Evolutionary conservation across 2,797 vertebrate genomes (phyloP), one percentile per base, ranked within the genome.

Genomic region (Sebastes minor): DNA sequence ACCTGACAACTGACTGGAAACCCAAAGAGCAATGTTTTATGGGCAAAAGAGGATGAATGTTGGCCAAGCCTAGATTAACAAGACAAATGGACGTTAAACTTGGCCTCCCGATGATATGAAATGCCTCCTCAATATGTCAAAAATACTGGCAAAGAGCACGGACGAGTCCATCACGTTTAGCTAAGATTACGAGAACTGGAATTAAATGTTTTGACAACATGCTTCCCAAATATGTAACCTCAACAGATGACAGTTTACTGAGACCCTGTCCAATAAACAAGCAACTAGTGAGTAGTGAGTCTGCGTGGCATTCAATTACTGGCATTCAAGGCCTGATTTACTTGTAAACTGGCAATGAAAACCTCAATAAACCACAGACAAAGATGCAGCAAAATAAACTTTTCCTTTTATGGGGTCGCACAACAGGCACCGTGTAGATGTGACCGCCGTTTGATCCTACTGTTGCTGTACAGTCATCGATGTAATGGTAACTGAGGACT

Each of bases 171-270:
- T 18, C n/a, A 6, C 64, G 53, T 64, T 81, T 22, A 64, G 57
- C 38, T 38, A 25, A 59, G 10, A 35, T 71, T 77, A 75, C 18
- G 9, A 75, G 64, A 87, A 87, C 20, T 30, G 35, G 74, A 80
- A 68, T 59, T 67, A 8, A 22, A 69, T 80, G 69, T 57, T 78
- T 80, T 62, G 80, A 82, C 27, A 64, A 73, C 57, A 42, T 20
- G 63, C 32, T 84, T 79, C 63, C 56, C 65, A 71, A 82, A 82
- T 32, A 52, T 70, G 61, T 66, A 65, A 82, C 74, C 79, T 71
- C 70, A 83, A 81, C 70, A 66, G 30, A 82, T 38, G 71, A 68
- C 18, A 25, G 60, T 74, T 90, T 64, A 82, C 38, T 64, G 74
- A 72, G 82, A 74, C 59, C 53, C 30, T 55, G 38, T 66, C 57